Evolutionary conservation across 2,888 invertebrate genomes (phyloP), one percentile per base, ranked within the genome.

Genomic region (Lordiphosa andalusiaca): DNA sequence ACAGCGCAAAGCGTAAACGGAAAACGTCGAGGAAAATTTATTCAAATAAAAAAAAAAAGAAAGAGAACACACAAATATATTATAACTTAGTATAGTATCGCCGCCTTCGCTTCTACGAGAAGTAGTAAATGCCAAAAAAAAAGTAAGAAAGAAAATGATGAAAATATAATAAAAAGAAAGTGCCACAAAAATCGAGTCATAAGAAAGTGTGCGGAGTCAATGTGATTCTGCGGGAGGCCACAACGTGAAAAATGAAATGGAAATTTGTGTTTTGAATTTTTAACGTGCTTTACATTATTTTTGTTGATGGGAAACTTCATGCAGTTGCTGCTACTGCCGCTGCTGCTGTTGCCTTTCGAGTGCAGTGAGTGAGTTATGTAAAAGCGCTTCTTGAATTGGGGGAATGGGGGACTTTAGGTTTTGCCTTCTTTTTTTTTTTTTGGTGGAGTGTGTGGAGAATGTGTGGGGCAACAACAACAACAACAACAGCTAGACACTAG

Each of bases 331-430:
- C 9, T 12, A 6, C 23, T 41, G 7, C 10, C n/a, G 38, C 40
- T 21, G n/a, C 39, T 39, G 6, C 40, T 19, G 10, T 40, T 30
- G 30, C 30, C 30, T 10, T 21, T 10, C 53, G 58, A 50, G 66
- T 66, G 67, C 50, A 58, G 63, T 58, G 66, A 63, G 65, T 67
- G 78, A 84, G 82, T 78, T 78, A 78, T 78, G 63, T 84, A 78
- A 78, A 44, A 84, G 72, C 80, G 66, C 38, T 39, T 30, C 30
- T 30, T 30, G 30, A 7, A 16, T 16, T 16, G 16, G 16, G 16
- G 16, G 16, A 16, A 16, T 9, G 30, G 62, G 62, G 58, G 49
- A 44, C 42, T 36, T 37, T 13, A 30, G 19, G 39, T 9, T 36
- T 49, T 16, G 1, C 16, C 16, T 42, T 54, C 48, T 64, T 39